phyloP scores from a whole-genome alignment of 1,140 invertebrate species.

The Rhopalosiphum padi region DNA sequence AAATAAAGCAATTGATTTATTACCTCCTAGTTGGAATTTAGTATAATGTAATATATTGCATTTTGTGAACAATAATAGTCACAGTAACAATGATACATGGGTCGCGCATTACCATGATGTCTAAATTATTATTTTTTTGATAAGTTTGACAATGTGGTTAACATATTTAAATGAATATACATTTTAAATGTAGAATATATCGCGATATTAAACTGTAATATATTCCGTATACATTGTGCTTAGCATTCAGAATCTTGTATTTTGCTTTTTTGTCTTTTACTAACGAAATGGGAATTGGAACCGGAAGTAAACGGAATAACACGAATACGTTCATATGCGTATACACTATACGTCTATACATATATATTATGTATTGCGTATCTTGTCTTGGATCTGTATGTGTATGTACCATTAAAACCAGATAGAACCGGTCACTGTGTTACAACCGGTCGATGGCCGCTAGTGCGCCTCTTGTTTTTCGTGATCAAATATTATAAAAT shows the following conservation, averaged over 20 bases:
- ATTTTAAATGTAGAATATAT: background rate
- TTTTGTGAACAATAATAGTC: conserved; percentile 21
- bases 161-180: background rate
- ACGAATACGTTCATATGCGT: background rate
- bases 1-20: conserved; percentile 4
- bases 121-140: background rate
- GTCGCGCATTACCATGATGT: background rate
- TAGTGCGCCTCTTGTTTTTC: conserved; percentile 34
- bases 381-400: conserved; percentile 53
- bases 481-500: conserved; percentile 49
- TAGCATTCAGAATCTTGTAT: background rate
- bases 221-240: background rate
- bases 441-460: conserved; percentile 52
- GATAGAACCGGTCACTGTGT: conserved; percentile 52
- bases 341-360: background rate
- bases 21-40: background rate
- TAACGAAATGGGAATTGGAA: conserved; percentile 40
- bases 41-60: background rate
- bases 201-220: background rate
- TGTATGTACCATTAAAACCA: conserved; percentile 49
- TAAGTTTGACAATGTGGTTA: background rate
- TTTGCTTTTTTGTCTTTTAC: conserved; percentile 16
- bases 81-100: background rate
- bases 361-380: conserved; percentile 6
- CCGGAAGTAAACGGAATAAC: conserved; percentile 53